A percentile compares a stretch with the other conserved stretches of the same genome.
Evolutionary conservation across 2,797 vertebrate species (phyloP).

Genomic region (Allobates femoralis): DNA sequence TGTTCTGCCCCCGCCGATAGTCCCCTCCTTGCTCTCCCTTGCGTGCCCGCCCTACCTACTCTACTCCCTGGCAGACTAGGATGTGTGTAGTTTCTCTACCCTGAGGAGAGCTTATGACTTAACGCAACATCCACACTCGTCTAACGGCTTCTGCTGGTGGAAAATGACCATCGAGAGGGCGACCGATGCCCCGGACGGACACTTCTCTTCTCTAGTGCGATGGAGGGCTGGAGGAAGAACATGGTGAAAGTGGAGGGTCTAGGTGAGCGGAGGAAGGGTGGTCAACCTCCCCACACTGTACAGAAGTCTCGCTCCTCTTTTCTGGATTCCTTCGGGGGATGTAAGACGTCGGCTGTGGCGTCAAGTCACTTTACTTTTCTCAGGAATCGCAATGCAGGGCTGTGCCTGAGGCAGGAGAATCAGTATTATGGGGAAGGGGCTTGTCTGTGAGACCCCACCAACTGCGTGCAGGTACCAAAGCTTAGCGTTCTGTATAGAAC

Average conservation of each 20-base stretch:
- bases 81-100: slow-evolving; percentile 6
- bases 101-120: slow-evolving; percentile 11
- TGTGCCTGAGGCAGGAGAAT: slow-evolving; percentile 17
- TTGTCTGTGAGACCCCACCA: background rate
- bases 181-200: background rate
- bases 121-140: background rate
- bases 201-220: background rate
- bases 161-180: background rate
- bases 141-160: background rate
- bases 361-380: slow-evolving; percentile 46
- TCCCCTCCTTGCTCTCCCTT: slow-evolving; percentile 24
- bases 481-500: slow-evolving; percentile 9
- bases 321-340: background rate
- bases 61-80: background rate
- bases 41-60: slow-evolving; percentile 18
- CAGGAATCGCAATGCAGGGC: slow-evolving; percentile 50
- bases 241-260: background rate
- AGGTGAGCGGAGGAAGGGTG: too few relatives aligned
- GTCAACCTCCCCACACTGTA: background rate
- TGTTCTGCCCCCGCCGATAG: background rate
- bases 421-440: slow-evolving; percentile 44
- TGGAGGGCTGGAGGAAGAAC: background rate
- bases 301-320: background rate
- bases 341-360: too few relatives aligned
- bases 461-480: slow-evolving; percentile 40